phyloP scores from a whole-genome alignment of 2,113 vertebrate species.

The Hippopotamus amphibius region DNA sequence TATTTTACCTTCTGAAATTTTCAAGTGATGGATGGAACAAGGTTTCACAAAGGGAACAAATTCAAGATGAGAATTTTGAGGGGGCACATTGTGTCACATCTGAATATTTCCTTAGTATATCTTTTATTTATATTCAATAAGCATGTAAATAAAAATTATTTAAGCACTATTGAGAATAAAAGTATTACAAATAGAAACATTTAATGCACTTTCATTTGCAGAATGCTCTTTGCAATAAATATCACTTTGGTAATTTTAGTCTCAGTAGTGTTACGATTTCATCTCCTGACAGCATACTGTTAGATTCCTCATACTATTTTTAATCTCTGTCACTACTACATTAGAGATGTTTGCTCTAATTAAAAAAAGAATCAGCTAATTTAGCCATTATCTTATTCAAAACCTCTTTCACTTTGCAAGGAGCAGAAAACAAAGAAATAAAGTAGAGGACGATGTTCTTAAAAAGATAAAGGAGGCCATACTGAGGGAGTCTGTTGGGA shows the following conservation, averaged over 20 bases:
- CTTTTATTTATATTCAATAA: constrained; percentile 13
- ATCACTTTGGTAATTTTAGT: neutral
- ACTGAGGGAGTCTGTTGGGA: no score
- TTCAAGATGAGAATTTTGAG: constrained; percentile 1
- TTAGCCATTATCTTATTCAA: neutral
- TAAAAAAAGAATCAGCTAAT: neutral
- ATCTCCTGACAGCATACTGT: neutral
- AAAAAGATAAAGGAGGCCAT: neutral
- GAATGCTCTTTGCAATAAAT: neutral
- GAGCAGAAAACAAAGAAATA: neutral
- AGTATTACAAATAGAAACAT: neutral
- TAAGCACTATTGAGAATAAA: neutral
- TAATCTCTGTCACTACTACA: neutral
- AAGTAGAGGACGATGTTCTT: neutral
- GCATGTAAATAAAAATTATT: neutral
- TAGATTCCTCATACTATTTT: neutral
- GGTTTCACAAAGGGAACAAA: neutral
- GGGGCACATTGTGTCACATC: neutral
- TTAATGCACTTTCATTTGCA: neutral
- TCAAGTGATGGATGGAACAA: neutral
- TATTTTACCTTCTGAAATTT: neutral
- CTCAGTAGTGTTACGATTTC: neutral
- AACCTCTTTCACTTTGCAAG: neutral
- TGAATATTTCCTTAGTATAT: neutral
- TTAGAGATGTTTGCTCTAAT: neutral